A percentile compares a stretch with the other conserved stretches of the same genome.
Evolutionary conservation across 2,797 vertebrate genomes (phyloP).

Genomic region (Chaetodon trifasciatus): DNA sequence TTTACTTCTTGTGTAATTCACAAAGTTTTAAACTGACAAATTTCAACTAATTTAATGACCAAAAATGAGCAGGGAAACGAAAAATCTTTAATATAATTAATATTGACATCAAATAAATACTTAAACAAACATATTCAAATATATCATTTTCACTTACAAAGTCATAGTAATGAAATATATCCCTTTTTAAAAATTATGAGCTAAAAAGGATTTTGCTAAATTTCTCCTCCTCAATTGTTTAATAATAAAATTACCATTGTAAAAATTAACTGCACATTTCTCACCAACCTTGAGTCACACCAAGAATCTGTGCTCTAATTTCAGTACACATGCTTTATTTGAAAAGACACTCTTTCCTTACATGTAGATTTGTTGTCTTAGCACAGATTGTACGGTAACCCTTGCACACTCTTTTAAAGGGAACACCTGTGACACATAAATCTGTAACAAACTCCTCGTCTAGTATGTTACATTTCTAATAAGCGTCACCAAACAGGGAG

Average conservation of each 20-base stretch:
- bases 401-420: conserved; percentile 76
- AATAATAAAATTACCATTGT: conserved; percentile 17
- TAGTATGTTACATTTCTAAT: conserved; percentile 93
- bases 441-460: conserved; percentile 88
- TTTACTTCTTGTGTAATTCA: neutral
- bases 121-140: neutral
- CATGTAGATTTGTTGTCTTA: conserved; percentile 43
- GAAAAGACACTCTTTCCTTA: conserved; percentile 8
- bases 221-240: neutral
- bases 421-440: conserved; percentile 92
- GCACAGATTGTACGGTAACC: conserved; percentile 46
- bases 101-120: neutral
- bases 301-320: conserved; percentile 19
- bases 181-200: neutral
- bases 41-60: neutral
- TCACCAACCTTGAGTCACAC: conserved; percentile 9
- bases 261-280: conserved; percentile 43
- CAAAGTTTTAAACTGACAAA: neutral
- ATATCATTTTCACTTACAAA: neutral
- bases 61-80: neutral
- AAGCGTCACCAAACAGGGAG: conserved; percentile 87
- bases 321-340: conserved; percentile 10
- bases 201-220: neutral
- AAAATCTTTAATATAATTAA: neutral
- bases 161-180: neutral